Percentiles rank a stretch among this genome's conserved stretches.
phyloP scores from a whole-genome alignment of 1,140 invertebrate genomes.

The Protaetia brevitarsis region DNA sequence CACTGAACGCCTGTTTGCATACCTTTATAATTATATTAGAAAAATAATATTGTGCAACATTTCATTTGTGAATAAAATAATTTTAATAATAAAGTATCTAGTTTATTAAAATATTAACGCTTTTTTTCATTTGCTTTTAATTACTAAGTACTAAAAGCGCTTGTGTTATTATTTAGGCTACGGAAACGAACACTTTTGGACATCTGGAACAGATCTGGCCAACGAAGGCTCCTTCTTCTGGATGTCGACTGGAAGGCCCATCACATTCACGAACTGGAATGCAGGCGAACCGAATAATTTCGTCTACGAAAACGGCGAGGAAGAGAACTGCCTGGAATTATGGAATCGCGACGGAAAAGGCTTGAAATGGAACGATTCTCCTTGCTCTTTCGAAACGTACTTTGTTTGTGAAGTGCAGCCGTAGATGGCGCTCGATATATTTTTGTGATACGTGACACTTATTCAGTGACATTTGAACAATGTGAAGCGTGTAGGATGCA shows the following conservation, averaged over 20 bases:
- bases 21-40: too few species aligned
- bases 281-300: conserved; percentile 89
- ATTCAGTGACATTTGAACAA: neutral
- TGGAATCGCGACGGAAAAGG: conserved; percentile 91
- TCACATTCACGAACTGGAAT: conserved; percentile 91
- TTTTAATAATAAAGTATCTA: too few species aligned
- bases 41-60: neutral
- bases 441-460: conserved; percentile 11
- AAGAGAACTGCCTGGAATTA: conserved; percentile 85
- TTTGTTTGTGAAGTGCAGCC: conserved; percentile 85
- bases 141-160: too few species aligned
- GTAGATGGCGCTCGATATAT: conserved; percentile 28
- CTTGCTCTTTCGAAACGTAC: conserved; percentile 87
- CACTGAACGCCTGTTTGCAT: neutral
- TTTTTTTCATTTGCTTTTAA: too few species aligned
- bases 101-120: too few species aligned
- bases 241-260: conserved; percentile 84
- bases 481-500: neutral
- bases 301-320: conserved; percentile 88
- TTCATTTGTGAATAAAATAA: neutral
- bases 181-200: conserved; percentile 90
- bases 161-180: conserved; percentile 67
- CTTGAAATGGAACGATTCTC: conserved; percentile 89
- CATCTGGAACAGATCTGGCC: conserved; percentile 84
- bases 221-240: conserved; percentile 89